Base-by-base conservation (phyloP, 2,888 invertebrate species). In the Choreutis nemorana region DNA sequence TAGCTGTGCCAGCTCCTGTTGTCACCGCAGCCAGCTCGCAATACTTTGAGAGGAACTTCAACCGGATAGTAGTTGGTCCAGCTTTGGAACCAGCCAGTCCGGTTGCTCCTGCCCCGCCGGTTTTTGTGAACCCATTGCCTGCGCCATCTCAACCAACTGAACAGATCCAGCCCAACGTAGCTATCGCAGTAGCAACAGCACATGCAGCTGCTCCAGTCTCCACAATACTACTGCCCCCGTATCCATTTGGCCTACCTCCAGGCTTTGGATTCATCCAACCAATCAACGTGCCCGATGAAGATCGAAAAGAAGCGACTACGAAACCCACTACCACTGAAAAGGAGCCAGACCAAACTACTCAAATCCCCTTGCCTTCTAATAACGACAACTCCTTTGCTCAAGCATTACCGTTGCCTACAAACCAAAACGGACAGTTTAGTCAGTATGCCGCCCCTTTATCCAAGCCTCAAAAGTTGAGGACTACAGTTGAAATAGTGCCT, bases 11-110 rank as follows among this genome's bases (percentile, higher is more conserved):
- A n/a, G 71, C 78, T 1, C 82, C 83, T 6, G 77, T 84, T 20
- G 84, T 87, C 3, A 84, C 87, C 0, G 83, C 87, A 2, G 80
- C 83, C 31, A 87, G 87, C 52, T 86, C 85, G 23, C 87, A 88
- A 55, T 85, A 85, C 35, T 77, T 87, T 41, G 81, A 86, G 29
- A 80, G 86, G 39, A 86, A 82, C 24, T 86, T 83, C 61, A 86
- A 87, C 48, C 67, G 64, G 14, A 50, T 73, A 22, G 58, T 78
- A 5, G 64, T 67, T 18, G 59, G 60, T 2, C 48, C 46, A 10
- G 37, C 49, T n/a, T 36, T 50, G 6, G 48, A 44, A 40, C 47
- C 55, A n/a, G 44, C 48, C 3, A 29, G 43, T 11, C 41, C 48
- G 14, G 39, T 41, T 1, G 40, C 45, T 3, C 45, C 49, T n/a